phyloP scores from a whole-genome alignment of 2,797 vertebrate genomes.

The Denticeps clupeoides region DNA sequence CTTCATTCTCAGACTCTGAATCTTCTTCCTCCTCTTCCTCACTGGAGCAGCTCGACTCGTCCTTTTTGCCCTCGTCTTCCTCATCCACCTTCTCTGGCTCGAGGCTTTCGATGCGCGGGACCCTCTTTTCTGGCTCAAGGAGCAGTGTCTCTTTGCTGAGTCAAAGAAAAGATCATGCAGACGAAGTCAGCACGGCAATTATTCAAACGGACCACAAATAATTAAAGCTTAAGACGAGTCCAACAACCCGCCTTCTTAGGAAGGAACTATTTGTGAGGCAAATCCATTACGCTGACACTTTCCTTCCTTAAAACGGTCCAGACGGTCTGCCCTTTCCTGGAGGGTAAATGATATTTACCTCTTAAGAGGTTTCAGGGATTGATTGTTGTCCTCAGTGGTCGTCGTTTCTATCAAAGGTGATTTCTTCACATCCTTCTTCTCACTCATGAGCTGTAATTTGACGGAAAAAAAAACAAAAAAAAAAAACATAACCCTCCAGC shows the following conservation, averaged over 20 bases:
- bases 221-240: too few relatives aligned
- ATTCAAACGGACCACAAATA: too few relatives aligned
- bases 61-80: slow-evolving; percentile 92
- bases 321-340: neutral
- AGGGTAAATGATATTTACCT: slow-evolving; percentile 62
- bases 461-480: neutral
- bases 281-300: neutral
- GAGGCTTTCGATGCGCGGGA: slow-evolving; percentile 79
- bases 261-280: too few relatives aligned
- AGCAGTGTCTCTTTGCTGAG: slow-evolving; percentile 85
- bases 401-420: slow-evolving; percentile 91
- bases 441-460: slow-evolving; percentile 72
- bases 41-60: slow-evolving; percentile 97
- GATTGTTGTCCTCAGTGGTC: slow-evolving; percentile 88
- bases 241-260: too few relatives aligned
- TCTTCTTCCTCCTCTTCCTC: slow-evolving; percentile 98
- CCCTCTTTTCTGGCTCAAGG: slow-evolving; percentile 83
- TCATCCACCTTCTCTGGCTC: slow-evolving; percentile 94
- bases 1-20: slow-evolving; percentile 92
- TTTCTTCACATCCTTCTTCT: slow-evolving; percentile 86
- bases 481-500: neutral
- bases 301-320: neutral
- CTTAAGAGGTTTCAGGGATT: slow-evolving; percentile 81
- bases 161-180: too few relatives aligned
- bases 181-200: too few relatives aligned